Evolutionary conservation across 1,140 invertebrate genomes (phyloP), one percentile per base, ranked within the genome.

Genomic region (Cydia fagiglandana): DNA sequence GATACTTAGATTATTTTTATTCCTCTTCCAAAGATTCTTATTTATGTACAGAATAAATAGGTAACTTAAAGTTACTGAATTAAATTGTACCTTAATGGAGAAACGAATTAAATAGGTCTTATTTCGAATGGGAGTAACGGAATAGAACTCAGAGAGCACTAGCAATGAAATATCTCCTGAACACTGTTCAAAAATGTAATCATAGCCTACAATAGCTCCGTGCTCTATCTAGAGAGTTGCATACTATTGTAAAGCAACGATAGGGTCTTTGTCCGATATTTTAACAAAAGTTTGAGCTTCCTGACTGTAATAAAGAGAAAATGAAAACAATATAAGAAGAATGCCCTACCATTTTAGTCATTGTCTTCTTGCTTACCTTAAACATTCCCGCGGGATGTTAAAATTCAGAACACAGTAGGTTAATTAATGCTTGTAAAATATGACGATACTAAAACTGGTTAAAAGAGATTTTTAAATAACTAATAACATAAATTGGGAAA

Each of bases 271-370:
- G 38, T 73, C 34, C 45, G 45, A 53, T 53, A 53, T 73, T n/a
- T 73, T 17, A 50, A 73, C 45, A 73, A 73, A 24, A 73, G 56
- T 75, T 80, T 76, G 24, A 66, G 64, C 30, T 66, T 66, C 12
- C 28, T 30, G 20, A 24, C 20, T 9, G 61, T 10, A 4, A 24
- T 34, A n/a, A 53, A 5, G 15, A 53, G 10, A 53, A 53, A 53
- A 53, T n/a, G 50, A 53, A 53, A 53, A 53, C 50, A 53, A 12
- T 45, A 12, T 45, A 45, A 10, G 41, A 12, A 45, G 45, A 47
- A 47, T 47, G 45, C 12, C 10, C 13, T 38, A 38, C 34, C 15
- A 53, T 53, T 53, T 53, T n/a, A 53, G 50, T 15, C 15, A 53
- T 53, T n/a, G 50, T n/a, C n/a, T 12, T 53, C 50, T 53, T 53